phyloP scores from a whole-genome alignment of 2,888 invertebrate species.

The Notocelia uddmanniana region DNA sequence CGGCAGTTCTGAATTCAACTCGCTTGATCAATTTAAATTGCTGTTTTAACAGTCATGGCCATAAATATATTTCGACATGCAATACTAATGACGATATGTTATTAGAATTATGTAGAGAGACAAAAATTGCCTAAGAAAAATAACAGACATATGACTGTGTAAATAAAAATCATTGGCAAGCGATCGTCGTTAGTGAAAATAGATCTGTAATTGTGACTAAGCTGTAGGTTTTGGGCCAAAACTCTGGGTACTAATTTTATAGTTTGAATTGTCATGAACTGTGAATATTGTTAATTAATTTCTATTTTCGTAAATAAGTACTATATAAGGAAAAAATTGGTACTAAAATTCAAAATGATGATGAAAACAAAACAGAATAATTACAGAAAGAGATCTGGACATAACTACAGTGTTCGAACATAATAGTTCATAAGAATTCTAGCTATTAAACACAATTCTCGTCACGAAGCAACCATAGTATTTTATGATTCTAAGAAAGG shows the following conservation, averaged over 20 bases:
- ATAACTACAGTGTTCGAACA: conserved; percentile 9
- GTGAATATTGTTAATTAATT: background rate
- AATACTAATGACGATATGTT: too few relatives aligned
- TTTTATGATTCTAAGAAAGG: conserved; percentile 35
- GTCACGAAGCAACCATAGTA: conserved; percentile 31
- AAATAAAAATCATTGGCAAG: conserved; percentile 1
- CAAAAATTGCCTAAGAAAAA: background rate
- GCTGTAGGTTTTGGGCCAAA: conserved; percentile 7
- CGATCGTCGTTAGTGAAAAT: conserved; percentile 17
- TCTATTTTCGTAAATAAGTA: background rate
- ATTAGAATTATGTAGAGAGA: too few relatives aligned
- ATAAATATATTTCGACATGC: background rate
- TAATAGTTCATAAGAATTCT: conserved; percentile 32
- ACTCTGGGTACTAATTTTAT: background rate
- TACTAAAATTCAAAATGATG: background rate
- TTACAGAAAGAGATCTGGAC: conserved; percentile 10
- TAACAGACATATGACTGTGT: background rate
- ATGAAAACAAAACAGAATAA: conserved; percentile 3
- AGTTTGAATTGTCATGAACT: too few relatives aligned
- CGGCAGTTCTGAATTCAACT: background rate
- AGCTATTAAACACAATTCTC: conserved; percentile 27
- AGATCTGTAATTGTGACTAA: conserved; percentile 14
- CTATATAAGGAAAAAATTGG: background rate
- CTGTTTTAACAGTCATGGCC: background rate
- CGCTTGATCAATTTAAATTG: background rate